A percentile compares a stretch with the other conserved stretches of the same genome.
phyloP scores from a whole-genome alignment of 2,113 vertebrate species.

The Elephas maximus region DNA sequence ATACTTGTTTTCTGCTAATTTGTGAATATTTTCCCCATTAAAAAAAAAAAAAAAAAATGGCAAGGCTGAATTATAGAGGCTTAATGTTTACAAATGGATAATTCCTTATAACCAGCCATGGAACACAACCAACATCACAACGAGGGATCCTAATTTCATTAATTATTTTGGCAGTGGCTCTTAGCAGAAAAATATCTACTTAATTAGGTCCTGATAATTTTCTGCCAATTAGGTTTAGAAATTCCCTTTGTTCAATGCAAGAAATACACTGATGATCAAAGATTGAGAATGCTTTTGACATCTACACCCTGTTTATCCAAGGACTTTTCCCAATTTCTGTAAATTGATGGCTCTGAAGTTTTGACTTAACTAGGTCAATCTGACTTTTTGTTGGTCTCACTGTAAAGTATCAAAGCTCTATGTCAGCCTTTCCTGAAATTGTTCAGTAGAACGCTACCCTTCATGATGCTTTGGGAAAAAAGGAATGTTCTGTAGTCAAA shows the following conservation, averaged over 20 bases:
- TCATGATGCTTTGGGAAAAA: background rate
- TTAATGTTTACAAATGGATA: conserved; percentile 7
- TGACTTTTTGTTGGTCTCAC: background rate
- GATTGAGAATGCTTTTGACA: background rate
- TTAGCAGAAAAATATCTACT: conserved; percentile 29
- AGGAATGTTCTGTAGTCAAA: background rate
- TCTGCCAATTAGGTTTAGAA: background rate
- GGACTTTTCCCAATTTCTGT: background rate
- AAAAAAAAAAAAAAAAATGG: background rate
- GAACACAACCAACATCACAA: background rate
- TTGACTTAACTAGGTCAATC: background rate
- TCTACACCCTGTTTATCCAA: background rate
- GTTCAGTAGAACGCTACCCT: background rate
- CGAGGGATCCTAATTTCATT: background rate
- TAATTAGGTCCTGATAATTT: conserved; percentile 3
- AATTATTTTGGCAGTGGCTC: conserved; percentile 22
- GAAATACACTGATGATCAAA: background rate
- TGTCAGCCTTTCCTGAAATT: background rate
- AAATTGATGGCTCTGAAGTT: conserved; percentile 6
- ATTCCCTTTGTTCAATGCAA: background rate
- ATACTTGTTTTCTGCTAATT: conserved; percentile 23
- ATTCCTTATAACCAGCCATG: background rate
- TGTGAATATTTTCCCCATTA: background rate
- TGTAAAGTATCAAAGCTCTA: background rate
- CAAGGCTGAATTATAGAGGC: background rate